These are phyloP conservation scores for Acanthiza pusilla DNA, from an alignment of 2,797 vertebrate genomes.

Conservation along the genomic window DNA sequence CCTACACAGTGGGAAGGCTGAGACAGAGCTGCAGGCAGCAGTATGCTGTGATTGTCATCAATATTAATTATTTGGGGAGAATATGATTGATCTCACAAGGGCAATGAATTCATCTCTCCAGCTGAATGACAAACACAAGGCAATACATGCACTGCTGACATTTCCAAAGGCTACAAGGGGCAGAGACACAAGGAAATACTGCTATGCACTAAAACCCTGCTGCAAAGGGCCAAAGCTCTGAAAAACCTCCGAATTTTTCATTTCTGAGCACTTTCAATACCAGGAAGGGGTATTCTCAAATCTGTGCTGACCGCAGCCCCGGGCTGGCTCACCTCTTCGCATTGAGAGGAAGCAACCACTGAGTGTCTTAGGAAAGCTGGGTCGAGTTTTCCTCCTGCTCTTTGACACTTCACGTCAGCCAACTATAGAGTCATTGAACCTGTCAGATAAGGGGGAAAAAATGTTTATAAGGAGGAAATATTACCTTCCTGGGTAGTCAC, in stretches of 20 bases:
- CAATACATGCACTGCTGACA: conserved; percentile 28
- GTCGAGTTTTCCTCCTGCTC: neutral
- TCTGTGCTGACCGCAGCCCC: neutral
- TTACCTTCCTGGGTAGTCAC: neutral
- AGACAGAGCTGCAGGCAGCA: neutral
- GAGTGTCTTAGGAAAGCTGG: neutral
- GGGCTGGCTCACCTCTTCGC: neutral
- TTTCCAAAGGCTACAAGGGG: conserved; percentile 43
- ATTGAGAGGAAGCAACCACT: neutral
- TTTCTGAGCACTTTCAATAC: neutral
- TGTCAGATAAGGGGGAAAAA: neutral
- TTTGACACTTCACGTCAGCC: neutral
- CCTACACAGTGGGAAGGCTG: neutral
- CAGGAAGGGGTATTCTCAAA: neutral
- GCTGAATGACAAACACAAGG: conserved; percentile 52
- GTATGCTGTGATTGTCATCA: neutral
- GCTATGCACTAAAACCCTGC: neutral
- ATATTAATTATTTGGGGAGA: conserved; percentile 52
- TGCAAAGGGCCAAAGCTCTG: neutral
- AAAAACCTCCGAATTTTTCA: neutral
- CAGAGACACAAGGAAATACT: neutral
- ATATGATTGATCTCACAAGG: conserved; percentile 47
- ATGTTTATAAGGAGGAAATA: neutral
- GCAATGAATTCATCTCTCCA: conserved; percentile 23
- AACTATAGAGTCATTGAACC: neutral